Base-by-base conservation (phyloP, 2,797 vertebrate species). In the Sebastolobus altivelis region DNA sequence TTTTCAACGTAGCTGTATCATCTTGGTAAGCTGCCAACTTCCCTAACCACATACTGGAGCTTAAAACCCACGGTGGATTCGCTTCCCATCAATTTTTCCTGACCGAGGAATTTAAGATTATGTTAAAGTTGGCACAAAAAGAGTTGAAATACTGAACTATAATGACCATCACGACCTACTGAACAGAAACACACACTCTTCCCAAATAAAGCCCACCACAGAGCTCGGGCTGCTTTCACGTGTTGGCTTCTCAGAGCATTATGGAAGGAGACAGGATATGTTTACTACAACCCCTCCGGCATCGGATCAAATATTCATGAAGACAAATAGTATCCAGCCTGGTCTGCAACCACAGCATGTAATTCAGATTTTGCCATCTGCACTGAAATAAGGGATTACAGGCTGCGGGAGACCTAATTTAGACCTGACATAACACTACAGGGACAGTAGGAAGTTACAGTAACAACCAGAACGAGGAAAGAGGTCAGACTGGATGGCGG, bases 291-390 rank as follows among this genome's bases (percentile, higher is more conserved):
- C 74, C 92, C 91, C 90, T 90, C 83, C 73, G 85, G 93, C 93
- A 88, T 65, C n/a, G 31, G 84, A 93, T 95, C 87, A 95, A 95
- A 95, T 94, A 95, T 95, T 95, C 89, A 95, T 95, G 90, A 94
- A 87, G 91, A 94, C 92, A 93, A 94, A 95, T 92, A 92, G 86
- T 83, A 91, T 87, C 85, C 82, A 89, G 89, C 81, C 83, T 77
- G 72, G 86, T 87, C 80, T 88, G 82, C 77, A 89, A 82, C 73
- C 77, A 70, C 80, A 80, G 82, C 86, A 81, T 93, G 91, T 85
- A 90, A 93, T 86, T 93, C 91, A 86, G 69, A 88, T 88, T 87
- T 88, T 86, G 85, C 87, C 82, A 88, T 90, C 85, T 90, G 85
- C 81, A 87, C 80, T 79, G 69, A 92, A 92, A 92, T 88, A 87